Base-by-base conservation (phyloP, 2,888 invertebrate species). In the Drosophila longiperda region DNA sequence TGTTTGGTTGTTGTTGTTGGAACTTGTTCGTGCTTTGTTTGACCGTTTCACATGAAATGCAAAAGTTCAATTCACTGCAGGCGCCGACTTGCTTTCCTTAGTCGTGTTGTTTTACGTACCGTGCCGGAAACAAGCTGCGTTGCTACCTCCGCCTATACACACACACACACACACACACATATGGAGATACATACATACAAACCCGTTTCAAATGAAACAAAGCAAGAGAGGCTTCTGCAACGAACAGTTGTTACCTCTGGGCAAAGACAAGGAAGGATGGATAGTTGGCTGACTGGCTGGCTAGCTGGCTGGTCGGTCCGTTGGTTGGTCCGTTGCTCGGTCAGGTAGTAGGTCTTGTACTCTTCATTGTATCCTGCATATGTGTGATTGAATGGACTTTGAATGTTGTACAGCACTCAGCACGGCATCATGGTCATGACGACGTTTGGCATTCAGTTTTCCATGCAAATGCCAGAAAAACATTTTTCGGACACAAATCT, bases 31-130 rank as follows among this genome's bases (percentile, higher is more conserved):
- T 66, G 87, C 75, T 86, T 79, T 80, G 77, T 76, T 83, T 72
- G 71, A 73, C 71, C 76, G 73, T 89, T 81, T 90, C 87, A 70
- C 82, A 83, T 75, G 70, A 87, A 89, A 87, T 87, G 90, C 90
- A 90, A 90, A 88, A 87, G 84, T 87, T 89, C 85, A 86, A 80
- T 87, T 90, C 87, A 84, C 89, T 87, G 74, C 85, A 78, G 90
- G 89, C 89, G 75, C 75, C 78, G 73, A 72, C 73, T 73, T 88
- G 78, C 86, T 85, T 89, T 89, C 73, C 72, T 87, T 88, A 61
- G 78, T 73, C 70, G 74, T 80, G 83, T 89, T 80, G 86, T 88
- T 73, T 84, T 83, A 73, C 66, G 58, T 69, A 69, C 73, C 70
- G 73, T 68, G 55, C 82, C 86, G 86, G 86, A 87, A 87, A 90